A percentile compares a stretch with the other conserved stretches of the same genome.
These are phyloP conservation scores for Phoebastria nigripes DNA, from an alignment of 2,797 vertebrate genomes.

Conservation along the genomic window DNA sequence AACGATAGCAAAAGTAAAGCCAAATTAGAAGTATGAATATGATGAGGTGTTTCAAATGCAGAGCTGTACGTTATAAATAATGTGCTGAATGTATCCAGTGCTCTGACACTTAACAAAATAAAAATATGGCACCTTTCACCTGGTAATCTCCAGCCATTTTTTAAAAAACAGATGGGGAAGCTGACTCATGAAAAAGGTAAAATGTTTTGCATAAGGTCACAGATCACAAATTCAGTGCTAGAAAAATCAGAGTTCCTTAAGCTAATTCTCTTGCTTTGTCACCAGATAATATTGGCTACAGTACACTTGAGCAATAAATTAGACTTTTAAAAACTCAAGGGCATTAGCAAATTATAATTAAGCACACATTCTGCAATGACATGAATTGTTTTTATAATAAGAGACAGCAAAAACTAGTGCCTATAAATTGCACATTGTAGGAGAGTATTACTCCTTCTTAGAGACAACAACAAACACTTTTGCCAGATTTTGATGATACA, in stretches of 20 bases:
- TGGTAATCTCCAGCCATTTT: background rate
- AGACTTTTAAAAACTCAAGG: conserved; percentile 36
- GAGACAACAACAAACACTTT: conserved; percentile 23
- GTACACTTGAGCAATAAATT: conserved; percentile 30
- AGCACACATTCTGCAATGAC: conserved; percentile 18
- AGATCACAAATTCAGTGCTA: conserved; percentile 14
- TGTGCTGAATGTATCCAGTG: background rate
- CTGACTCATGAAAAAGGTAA: conserved; percentile 38
- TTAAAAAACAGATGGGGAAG: background rate
- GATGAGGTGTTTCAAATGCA: background rate
- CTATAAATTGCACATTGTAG: conserved; percentile 14
- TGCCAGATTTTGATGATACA: conserved; percentile 46
- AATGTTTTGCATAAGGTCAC: background rate
- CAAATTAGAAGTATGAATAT: conserved; percentile 3
- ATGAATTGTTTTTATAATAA: conserved; percentile 30
- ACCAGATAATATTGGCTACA: conserved; percentile 3
- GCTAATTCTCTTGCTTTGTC: conserved; percentile 30
- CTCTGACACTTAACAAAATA: background rate
- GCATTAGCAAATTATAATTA: conserved; percentile 53
- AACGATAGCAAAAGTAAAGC: background rate
- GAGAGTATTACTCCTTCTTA: conserved; percentile 17
- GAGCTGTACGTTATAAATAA: background rate
- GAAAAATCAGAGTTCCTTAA: conserved; percentile 15
- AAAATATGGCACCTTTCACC: conserved; percentile 2
- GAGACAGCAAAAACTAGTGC: conserved; percentile 22